Evolutionary conservation across 2,888 invertebrate species (phyloP), one percentile per base, ranked within the genome.

Genomic region (Daptonema setosum): DNA sequence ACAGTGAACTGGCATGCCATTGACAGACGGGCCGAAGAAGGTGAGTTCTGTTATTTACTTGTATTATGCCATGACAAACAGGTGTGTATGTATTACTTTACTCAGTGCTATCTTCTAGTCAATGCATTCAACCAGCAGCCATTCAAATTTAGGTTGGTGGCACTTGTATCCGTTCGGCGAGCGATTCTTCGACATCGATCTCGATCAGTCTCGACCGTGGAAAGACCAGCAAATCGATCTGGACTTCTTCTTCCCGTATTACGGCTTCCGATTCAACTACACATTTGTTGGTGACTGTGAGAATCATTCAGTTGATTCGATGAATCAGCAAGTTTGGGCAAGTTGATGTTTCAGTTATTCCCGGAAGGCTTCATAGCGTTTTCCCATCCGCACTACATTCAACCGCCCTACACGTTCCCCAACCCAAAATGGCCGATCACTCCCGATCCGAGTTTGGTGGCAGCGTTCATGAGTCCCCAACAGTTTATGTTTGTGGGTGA

Each of bases 401-500:
- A 64, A 51, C 65, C 64, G 14, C 64, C 64, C 2, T 65, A 61
- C 56, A 63, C 63, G 8, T 67, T 60, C 55, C 65, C 65, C 2
- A 65, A 65, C 55, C 66, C 65, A 5, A 54, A 58, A 28, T 64
- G 64, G 64, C 64, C 64, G 24, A 57, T 63, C 8, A 50, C 59
- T n/a, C 60, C 59, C 2, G 64, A 64, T 56, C 57, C 64, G 8
- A 51, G 58, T 5, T 35, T 64, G 1, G 63, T 64, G 25, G 64
- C 65, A 1, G 60, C 62, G 1, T 64, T 65, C 53, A 62, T 64
- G 61, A 55, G 61, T 8, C 62, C 62, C 2, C 59, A 59, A 61
- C 63, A 57, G 61, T 63, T 59, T 56, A 63, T 55, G 60, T 63
- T 53, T 63, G 67, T 56, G 61, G 70, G 70, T 59, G 66, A 66